Conservation (phyloP, 2,113 vertebrate species). For the Sminthopsis crassicaudata region DNA sequence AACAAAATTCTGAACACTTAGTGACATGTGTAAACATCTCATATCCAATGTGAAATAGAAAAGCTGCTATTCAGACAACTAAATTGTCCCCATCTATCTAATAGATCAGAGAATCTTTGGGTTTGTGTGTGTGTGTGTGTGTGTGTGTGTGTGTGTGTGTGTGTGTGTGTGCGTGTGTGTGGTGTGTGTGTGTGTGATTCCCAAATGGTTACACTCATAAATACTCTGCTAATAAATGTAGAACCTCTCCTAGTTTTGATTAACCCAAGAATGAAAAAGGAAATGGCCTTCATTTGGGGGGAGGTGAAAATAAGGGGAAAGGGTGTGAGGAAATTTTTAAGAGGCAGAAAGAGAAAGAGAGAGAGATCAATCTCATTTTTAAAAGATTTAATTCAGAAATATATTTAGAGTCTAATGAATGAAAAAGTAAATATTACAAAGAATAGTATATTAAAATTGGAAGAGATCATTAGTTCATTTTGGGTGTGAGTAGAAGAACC, state of each 20-base stretch:
- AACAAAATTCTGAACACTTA: constrained; percentile 26
- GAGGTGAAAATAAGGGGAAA: neutral
- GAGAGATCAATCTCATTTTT: too few species aligned
- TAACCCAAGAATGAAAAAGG: neutral
- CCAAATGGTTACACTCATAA: neutral
- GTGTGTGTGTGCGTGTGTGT: neutral
- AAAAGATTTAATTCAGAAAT: too few species aligned
- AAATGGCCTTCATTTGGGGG: neutral
- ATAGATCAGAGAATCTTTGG: neutral
- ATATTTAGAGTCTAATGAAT: too few species aligned
- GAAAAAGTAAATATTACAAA: too few species aligned
- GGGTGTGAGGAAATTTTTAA: neutral
- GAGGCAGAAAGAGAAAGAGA: too few species aligned
- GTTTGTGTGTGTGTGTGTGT: neutral
- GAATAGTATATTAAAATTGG: too few species aligned
- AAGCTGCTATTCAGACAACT: constrained; percentile 64
- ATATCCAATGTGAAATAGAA: constrained; percentile 42
- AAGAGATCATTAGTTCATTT: too few species aligned
- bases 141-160: constrained; percentile 3
- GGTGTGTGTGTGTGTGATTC: neutral
- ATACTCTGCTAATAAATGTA: neutral
- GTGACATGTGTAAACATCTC: neutral
- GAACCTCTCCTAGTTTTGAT: neutral
- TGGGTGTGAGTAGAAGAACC: too few species aligned
- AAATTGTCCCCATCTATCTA: constrained; percentile 27